Percentiles rank a stretch among this genome's conserved stretches.
These are phyloP conservation scores for Hemiprocne comata DNA, from an alignment of 2,113 vertebrate species.

Conservation along the genomic window DNA sequence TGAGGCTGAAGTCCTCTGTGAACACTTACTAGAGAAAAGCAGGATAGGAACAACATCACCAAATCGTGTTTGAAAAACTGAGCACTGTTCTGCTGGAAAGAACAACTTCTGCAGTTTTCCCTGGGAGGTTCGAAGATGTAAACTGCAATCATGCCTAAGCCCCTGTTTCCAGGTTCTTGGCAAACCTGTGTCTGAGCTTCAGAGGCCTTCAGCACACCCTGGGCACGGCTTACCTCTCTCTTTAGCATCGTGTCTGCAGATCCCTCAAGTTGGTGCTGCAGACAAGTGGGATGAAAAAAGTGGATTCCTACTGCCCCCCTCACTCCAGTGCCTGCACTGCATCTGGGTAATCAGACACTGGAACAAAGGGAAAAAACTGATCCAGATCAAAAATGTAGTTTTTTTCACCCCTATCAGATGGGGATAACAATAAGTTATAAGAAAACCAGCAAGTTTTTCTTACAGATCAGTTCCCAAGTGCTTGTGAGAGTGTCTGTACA, in stretches of 20 bases:
- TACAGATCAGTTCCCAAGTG: neutral
- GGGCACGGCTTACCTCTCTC: neutral
- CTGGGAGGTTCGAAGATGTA: neutral
- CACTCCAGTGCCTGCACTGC: neutral
- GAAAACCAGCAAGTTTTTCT: neutral
- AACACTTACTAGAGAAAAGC: neutral
- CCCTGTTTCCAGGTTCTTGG: accelerated
- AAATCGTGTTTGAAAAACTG: neutral
- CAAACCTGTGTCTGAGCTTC: neutral
- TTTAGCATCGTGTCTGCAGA: neutral
- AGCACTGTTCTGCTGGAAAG: neutral
- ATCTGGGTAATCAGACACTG: accelerated
- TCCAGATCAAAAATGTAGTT: neutral
- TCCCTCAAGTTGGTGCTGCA: neutral
- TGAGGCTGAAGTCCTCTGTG: neutral
- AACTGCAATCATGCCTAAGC: neutral
- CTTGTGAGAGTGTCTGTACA: neutral
- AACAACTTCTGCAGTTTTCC: neutral
- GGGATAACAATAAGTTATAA: neutral
- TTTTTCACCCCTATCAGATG: neutral
- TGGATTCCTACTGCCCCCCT: neutral
- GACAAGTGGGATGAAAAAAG: neutral
- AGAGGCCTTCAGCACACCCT: neutral
- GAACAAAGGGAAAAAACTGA: neutral
- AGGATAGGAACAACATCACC: neutral